Conservation (phyloP, 30 jellyfish, hydroid and myxozoan species). For the Pelagia noctiluca region DNA sequence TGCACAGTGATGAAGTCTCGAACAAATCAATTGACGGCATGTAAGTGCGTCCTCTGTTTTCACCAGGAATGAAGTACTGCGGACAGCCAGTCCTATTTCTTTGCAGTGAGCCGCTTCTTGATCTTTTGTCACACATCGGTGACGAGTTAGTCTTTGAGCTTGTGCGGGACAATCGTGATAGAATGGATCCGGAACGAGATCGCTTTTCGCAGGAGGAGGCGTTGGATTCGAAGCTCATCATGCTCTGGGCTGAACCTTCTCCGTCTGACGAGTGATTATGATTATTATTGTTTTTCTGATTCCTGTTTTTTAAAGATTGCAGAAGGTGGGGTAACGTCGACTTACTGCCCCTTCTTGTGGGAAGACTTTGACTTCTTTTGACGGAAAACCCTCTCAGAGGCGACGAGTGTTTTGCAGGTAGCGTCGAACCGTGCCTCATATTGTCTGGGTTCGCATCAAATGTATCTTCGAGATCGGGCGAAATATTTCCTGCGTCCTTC, state of each 20-base stretch:
- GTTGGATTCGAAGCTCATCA: slow-evolving; percentile 63
- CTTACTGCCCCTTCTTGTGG: slow-evolving; percentile 34
- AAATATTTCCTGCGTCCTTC: too few species aligned
- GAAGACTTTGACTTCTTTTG: slow-evolving; percentile 47
- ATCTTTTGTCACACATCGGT: slow-evolving; percentile 58
- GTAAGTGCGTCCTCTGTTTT: slow-evolving; percentile 63
- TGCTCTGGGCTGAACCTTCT: slow-evolving; percentile 73
- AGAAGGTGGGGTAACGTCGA: slow-evolving; percentile 37
- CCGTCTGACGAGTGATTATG: slow-evolving; percentile 31
- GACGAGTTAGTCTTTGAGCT: too few species aligned
- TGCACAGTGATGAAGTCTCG: slow-evolving; percentile 65
- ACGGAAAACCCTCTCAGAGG: background rate
- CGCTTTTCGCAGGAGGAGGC: slow-evolving; percentile 52
- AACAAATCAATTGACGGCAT: slow-evolving; percentile 67
- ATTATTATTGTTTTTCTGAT: background rate
- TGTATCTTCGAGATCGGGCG: too few species aligned
- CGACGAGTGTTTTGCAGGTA: too few species aligned
- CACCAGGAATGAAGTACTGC: slow-evolving; percentile 81
- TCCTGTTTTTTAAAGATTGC: slow-evolving; percentile 14
- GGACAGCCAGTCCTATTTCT: slow-evolving; percentile 73
- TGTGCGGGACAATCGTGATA: slow-evolving; percentile 43
- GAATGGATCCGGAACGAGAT: slow-evolving; percentile 51
- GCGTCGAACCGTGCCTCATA: too few species aligned
- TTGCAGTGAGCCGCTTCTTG: slow-evolving; percentile 59
- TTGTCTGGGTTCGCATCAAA: too few species aligned